Evolutionary conservation across 2,888 invertebrate species (phyloP).

Genomic region (Drosophila testacea): DNA sequence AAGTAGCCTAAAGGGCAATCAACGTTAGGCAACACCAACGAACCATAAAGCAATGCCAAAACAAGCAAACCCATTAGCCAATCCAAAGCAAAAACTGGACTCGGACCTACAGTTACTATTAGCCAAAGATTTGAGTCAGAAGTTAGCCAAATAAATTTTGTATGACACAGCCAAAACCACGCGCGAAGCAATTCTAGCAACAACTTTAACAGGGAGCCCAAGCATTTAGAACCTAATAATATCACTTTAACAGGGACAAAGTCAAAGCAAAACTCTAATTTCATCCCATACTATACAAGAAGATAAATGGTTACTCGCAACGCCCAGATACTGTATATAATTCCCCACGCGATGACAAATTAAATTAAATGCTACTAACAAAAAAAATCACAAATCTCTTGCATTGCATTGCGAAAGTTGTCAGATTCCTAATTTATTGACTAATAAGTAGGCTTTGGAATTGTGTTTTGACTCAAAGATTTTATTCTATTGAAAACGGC

Average conservation of each 20-base stretch:
- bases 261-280: neutral
- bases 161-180: conserved; percentile 20
- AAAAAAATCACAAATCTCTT: conserved; percentile 1
- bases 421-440: conserved; percentile 25
- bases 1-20: conserved; percentile 40
- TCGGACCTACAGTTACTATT: neutral
- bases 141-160: conserved; percentile 56
- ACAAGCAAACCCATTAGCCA: conserved; percentile 58
- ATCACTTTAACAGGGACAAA: neutral
- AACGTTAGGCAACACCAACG: conserved; percentile 44
- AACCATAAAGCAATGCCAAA: conserved; percentile 55
- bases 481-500: neutral
- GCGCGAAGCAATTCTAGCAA: conserved; percentile 47
- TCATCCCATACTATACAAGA: neutral
- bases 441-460: conserved; percentile 13
- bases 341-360: conserved; percentile 44
- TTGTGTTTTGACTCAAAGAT: neutral
- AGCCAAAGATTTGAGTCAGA: conserved; percentile 48
- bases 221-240: conserved; percentile 13
- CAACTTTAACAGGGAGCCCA: conserved; percentile 34
- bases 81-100: conserved; percentile 16
- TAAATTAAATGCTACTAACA: conserved; percentile 55
- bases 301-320: conserved; percentile 20
- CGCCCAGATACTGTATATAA: conserved; percentile 18
- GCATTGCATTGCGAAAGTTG: conserved; percentile 37